These are phyloP conservation scores for Ophraella communa DNA, from an alignment of 2,888 invertebrate species.

Conservation along the genomic window DNA sequence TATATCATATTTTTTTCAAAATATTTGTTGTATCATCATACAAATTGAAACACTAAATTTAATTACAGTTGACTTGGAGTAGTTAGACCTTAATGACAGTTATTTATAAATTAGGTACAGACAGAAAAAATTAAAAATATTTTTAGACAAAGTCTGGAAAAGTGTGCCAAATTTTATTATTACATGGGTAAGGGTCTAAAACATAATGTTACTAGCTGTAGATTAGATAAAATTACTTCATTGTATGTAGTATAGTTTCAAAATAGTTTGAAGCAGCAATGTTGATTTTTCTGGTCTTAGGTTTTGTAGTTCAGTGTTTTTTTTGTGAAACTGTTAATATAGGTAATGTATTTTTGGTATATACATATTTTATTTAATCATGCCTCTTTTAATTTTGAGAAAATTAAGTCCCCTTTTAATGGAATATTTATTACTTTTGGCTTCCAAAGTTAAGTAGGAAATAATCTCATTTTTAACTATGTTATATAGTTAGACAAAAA, in stretches of 20 bases:
- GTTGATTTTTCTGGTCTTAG: not conserved
- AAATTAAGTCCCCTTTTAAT: too few species aligned
- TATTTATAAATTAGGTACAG: constrained; percentile 5
- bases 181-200: not conserved
- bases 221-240: not conserved
- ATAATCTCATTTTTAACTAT: too few species aligned
- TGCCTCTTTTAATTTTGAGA: too few species aligned
- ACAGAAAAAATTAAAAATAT: constrained; percentile 5
- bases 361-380: too few species aligned
- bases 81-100: not conserved
- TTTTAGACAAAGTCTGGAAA: not conserved
- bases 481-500: too few species aligned
- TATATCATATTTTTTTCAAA: too few species aligned
- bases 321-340: constrained; percentile 13
- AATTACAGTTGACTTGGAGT: not conserved
- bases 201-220: not conserved
- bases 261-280: not conserved
- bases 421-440: too few species aligned
- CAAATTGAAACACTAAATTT: not conserved
- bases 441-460: too few species aligned
- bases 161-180: not conserved
- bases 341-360: constrained; percentile 8
- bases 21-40: too few species aligned
- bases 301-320: not conserved
- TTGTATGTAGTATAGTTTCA: not conserved